Evolutionary conservation across 2,113 vertebrate species (phyloP).

Genomic region (Lagopus leucura): DNA sequence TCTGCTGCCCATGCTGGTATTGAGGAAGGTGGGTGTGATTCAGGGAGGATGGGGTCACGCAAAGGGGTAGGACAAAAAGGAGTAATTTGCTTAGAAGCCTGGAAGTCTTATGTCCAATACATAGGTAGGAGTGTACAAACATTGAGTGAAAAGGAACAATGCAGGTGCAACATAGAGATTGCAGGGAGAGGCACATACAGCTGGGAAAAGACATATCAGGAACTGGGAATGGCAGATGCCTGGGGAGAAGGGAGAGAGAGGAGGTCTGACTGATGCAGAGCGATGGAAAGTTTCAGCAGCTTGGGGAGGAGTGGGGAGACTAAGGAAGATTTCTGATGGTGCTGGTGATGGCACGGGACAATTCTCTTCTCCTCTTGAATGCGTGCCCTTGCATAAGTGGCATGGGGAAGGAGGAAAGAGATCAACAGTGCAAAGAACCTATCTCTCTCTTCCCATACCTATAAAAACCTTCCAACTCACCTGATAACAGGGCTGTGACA

Average conservation of each 20-base stretch:
- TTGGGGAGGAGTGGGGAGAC: background rate
- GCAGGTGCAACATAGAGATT: rapidly evolving
- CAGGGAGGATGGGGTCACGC: background rate
- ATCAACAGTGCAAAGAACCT: rapidly evolving
- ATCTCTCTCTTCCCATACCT: background rate
- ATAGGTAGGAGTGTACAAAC: background rate
- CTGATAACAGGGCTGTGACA: background rate
- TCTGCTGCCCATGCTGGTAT: background rate
- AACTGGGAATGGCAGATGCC: background rate
- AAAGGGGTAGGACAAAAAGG: background rate
- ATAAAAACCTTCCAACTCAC: background rate
- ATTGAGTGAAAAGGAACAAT: background rate
- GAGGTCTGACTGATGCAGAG: background rate
- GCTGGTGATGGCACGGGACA: background rate
- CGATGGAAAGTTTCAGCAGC: background rate
- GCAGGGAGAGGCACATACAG: rapidly evolving
- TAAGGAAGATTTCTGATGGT: background rate
- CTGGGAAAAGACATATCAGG: background rate
- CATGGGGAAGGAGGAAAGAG: background rate
- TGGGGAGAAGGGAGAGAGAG: background rate
- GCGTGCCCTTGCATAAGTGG: background rate
- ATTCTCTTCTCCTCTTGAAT: background rate
- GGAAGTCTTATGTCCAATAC: background rate
- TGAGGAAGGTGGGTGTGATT: background rate
- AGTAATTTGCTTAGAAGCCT: background rate